Conservation (phyloP, 2,888 invertebrate species). For the Myathropa florea region DNA sequence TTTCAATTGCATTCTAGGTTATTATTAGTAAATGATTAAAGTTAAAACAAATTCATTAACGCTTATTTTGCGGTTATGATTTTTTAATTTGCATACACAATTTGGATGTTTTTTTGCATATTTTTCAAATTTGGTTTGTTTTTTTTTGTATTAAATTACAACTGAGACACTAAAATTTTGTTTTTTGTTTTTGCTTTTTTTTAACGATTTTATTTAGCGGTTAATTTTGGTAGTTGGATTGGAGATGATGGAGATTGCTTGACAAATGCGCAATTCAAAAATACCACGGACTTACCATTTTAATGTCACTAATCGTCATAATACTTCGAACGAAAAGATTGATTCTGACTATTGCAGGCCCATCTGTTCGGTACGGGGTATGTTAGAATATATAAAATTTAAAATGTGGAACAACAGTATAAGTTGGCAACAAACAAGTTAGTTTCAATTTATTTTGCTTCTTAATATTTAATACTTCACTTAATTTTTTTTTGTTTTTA, state of each 20-base stretch:
- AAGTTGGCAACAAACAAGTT: slow-evolving; percentile 55
- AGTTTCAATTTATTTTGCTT: slow-evolving; percentile 28
- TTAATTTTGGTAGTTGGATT: slow-evolving; percentile 38
- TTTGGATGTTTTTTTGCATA: slow-evolving; percentile 25
- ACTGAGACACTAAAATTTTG: slow-evolving; percentile 49
- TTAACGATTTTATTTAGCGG: slow-evolving; percentile 43
- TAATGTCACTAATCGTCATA: slow-evolving; percentile 99
- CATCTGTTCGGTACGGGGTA: slow-evolving; percentile 85
- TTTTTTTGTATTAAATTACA: slow-evolving; percentile 47
- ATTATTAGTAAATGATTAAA: slow-evolving; percentile 33
- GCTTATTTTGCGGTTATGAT: slow-evolving; percentile 37
- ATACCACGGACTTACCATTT: slow-evolving; percentile 93
- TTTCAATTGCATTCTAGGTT: slow-evolving; percentile 65
- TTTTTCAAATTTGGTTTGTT: slow-evolving; percentile 29
- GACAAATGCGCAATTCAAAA: slow-evolving; percentile 48
- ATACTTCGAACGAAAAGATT: slow-evolving; percentile 99
- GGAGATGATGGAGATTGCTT: slow-evolving; percentile 55
- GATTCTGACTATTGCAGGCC: slow-evolving; percentile 97
- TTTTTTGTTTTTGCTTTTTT: slow-evolving; percentile 31
- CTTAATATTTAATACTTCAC: neutral
- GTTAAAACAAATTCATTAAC: slow-evolving; percentile 30
- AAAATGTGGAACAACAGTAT: slow-evolving; percentile 65
- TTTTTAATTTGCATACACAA: slow-evolving; percentile 59
- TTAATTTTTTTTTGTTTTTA: slow-evolving; percentile 24
- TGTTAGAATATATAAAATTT: slow-evolving; percentile 66